A percentile compares a stretch with the other conserved stretches of the same genome.
These are phyloP conservation scores for Euura saliciscinereae DNA, from an alignment of 1,140 invertebrate genomes.

Conservation along the genomic window DNA sequence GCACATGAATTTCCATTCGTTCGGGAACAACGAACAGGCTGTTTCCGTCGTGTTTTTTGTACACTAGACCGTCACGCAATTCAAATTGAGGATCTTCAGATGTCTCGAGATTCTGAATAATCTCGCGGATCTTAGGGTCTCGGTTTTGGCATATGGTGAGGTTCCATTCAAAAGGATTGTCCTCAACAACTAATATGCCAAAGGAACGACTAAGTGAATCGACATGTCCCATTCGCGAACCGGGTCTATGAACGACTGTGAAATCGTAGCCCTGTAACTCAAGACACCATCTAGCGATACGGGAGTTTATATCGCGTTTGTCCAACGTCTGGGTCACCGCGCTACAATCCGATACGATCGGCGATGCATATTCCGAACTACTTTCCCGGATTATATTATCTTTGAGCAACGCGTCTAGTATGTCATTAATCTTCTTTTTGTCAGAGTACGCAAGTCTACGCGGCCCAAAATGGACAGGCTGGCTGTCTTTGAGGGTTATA, in stretches of 20 bases:
- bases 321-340: slow-evolving; percentile 22
- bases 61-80: slow-evolving; percentile 18
- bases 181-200: slow-evolving; percentile 20
- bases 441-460: too few relatives aligned
- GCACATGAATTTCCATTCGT: slow-evolving; percentile 11
- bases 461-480: too few relatives aligned
- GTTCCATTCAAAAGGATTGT: slow-evolving; percentile 16
- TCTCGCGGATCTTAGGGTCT: slow-evolving; percentile 6
- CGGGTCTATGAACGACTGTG: slow-evolving; percentile 27
- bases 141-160: slow-evolving; percentile 11
- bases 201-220: slow-evolving; percentile 37
- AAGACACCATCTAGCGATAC: slow-evolving; percentile 35
- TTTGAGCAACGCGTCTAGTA: too few relatives aligned
- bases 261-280: slow-evolving; percentile 30
- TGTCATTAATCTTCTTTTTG: too few relatives aligned
- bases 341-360: slow-evolving; percentile 23
- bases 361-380: too few relatives aligned
- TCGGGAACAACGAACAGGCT: slow-evolving; percentile 15
- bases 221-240: slow-evolving; percentile 29
- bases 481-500: too few relatives aligned
- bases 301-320: slow-evolving; percentile 17
- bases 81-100: slow-evolving; percentile 13
- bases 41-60: slow-evolving; percentile 3
- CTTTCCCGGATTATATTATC: too few relatives aligned
- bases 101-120: slow-evolving; percentile 7